Conservation (phyloP, 2,797 vertebrate genomes). For the Myotis vivesi region DNA sequence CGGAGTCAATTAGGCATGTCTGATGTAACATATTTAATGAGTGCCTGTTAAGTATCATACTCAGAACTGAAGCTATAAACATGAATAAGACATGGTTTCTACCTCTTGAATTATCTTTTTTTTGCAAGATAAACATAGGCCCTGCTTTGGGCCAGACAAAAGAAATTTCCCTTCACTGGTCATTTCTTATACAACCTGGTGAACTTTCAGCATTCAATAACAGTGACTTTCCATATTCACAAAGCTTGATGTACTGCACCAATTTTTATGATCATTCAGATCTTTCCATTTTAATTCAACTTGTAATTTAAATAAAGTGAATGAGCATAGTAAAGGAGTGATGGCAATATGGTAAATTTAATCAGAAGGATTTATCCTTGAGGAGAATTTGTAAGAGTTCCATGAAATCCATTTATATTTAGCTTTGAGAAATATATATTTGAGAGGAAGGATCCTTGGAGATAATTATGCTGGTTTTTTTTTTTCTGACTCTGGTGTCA, state of each 20-base stretch:
- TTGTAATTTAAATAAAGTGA: constrained; percentile 8
- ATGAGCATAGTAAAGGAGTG: not conserved
- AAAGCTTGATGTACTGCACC: not conserved
- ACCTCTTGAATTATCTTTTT: not conserved
- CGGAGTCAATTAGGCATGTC: not conserved
- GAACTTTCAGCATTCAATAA: not conserved
- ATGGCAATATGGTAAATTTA: not conserved
- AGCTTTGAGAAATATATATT: not conserved
- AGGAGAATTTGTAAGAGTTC: not conserved
- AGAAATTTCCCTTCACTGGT: not conserved
- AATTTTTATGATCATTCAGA: not conserved
- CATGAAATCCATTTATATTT: not conserved
- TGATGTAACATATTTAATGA: not conserved
- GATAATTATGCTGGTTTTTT: not conserved
- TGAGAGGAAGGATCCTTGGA: not conserved
- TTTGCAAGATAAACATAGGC: not conserved
- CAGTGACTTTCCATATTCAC: not conserved
- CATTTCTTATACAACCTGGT: not conserved
- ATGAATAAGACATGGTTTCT: not conserved
- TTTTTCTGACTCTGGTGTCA: not conserved
- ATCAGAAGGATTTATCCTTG: not conserved
- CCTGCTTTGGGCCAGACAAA: not conserved
- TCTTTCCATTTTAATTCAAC: not conserved
- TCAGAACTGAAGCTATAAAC: not conserved
- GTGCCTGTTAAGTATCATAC: not conserved